Percentiles rank a stretch among this genome's conserved stretches.
phyloP scores from a whole-genome alignment of 2,888 invertebrate species.

The Liodrosophila aerea region DNA sequence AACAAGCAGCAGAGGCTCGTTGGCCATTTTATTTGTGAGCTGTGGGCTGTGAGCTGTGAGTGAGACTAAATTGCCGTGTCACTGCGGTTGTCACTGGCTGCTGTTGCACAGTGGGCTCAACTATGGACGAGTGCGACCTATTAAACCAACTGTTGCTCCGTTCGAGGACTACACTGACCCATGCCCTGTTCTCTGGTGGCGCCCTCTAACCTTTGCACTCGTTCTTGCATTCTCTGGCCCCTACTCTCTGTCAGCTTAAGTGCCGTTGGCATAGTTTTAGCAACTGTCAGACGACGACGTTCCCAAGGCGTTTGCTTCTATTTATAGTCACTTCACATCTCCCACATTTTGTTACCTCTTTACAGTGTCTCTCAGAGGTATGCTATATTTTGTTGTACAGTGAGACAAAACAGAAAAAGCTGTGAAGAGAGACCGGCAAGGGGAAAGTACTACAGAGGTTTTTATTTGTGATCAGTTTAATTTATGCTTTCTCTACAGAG shows the following conservation, averaged over 20 bases:
- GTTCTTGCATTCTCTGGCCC: not conserved
- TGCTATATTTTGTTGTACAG: constrained; percentile 18
- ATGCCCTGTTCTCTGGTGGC: constrained; percentile 11
- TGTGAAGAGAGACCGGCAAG: no score
- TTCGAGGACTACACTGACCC: constrained; percentile 38
- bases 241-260: constrained; percentile 42
- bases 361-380: constrained; percentile 32
- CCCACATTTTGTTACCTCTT: constrained; percentile 35
- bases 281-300: constrained; percentile 45
- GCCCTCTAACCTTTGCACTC: constrained; percentile 4
- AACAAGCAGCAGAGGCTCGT: constrained; percentile 4
- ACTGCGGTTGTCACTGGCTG: constrained; percentile 44
- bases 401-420: no score
- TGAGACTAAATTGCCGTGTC: constrained; percentile 45
- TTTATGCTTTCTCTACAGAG: no score
- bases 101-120: constrained; percentile 17
- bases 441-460: no score
- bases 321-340: constrained; percentile 54
- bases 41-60: constrained; percentile 26
- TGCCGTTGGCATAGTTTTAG: constrained; percentile 72
- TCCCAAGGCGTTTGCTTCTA: constrained; percentile 65
- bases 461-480: no score
- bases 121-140: constrained; percentile 9
- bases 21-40: constrained; percentile 34
- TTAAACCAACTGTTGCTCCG: constrained; percentile 49